Conservation (phyloP, 1,140 invertebrate species). For the Drosophila burlai region DNA sequence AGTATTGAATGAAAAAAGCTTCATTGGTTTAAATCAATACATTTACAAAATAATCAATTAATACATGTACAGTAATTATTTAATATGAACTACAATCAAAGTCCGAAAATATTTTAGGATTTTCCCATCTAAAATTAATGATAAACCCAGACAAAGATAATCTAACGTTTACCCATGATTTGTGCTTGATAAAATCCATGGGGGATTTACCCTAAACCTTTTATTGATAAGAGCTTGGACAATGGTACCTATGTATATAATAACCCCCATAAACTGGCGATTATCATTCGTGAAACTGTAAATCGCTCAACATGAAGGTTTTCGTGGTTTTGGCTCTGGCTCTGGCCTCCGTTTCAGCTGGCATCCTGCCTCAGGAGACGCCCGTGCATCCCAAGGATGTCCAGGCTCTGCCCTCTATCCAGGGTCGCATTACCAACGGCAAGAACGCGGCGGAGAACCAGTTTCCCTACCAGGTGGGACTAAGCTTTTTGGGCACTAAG, state of each 20-base stretch:
- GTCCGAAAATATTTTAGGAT: neutral
- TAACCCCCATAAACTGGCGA: neutral
- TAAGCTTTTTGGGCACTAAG: conserved; percentile 70
- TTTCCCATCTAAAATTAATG: neutral
- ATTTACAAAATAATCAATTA: neutral
- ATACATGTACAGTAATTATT: neutral
- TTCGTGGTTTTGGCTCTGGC: conserved; percentile 46
- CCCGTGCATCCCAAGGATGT: conserved; percentile 40
- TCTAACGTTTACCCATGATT: conserved; percentile 8
- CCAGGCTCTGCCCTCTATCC: conserved; percentile 50
- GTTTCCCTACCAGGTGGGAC: conserved; percentile 86
- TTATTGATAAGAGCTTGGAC: neutral
- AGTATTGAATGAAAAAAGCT: too few relatives aligned
- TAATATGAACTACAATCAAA: neutral
- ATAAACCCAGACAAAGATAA: neutral
- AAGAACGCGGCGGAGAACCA: conserved; percentile 74
- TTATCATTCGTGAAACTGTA: conserved; percentile 1
- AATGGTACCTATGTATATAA: conserved; percentile 19
- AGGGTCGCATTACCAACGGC: conserved; percentile 79
- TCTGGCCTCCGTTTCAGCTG: conserved; percentile 32
- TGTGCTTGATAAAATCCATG: neutral
- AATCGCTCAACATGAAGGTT: conserved; percentile 47
- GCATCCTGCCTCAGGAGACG: conserved; percentile 4
- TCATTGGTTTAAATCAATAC: too few relatives aligned
- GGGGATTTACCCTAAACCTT: neutral